phyloP scores from a whole-genome alignment of 2,113 vertebrate genomes.

The Labeo rohita region DNA sequence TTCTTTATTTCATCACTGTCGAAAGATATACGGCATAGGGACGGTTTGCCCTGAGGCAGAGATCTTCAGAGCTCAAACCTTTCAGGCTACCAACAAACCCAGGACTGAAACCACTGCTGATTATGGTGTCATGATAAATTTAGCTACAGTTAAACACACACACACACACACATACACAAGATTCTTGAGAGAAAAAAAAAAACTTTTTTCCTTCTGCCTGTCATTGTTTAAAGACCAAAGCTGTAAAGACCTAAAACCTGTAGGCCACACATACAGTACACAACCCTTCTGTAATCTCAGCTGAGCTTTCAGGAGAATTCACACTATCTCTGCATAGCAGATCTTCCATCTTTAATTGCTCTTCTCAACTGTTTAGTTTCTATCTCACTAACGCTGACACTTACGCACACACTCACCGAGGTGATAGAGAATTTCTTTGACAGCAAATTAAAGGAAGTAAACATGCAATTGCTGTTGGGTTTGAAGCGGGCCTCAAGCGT shows the following conservation, averaged over 20 bases:
- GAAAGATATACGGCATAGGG: neutral
- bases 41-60: conserved; percentile 17
- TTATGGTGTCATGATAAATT: neutral
- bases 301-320: neutral
- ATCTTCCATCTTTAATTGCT: conserved; percentile 37
- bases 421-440: conserved; percentile 28
- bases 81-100: neutral
- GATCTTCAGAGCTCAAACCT: neutral
- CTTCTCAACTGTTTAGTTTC: conserved; percentile 20
- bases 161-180: neutral
- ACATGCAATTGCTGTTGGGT: conserved; percentile 29
- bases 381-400: conserved; percentile 22
- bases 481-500: conserved; percentile 13
- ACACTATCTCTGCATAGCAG: conserved; percentile 5
- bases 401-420: conserved; percentile 7
- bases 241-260: neutral
- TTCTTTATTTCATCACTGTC: conserved; percentile 5
- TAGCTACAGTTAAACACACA: neutral
- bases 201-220: neutral
- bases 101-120: neutral
- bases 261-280: neutral
- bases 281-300: neutral
- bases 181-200: neutral
- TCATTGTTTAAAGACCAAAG: neutral
- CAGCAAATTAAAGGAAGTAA: conserved; percentile 37